These are phyloP conservation scores for Pheosia gnoma DNA, from an alignment of 2,888 invertebrate genomes.

Conservation along the genomic window DNA sequence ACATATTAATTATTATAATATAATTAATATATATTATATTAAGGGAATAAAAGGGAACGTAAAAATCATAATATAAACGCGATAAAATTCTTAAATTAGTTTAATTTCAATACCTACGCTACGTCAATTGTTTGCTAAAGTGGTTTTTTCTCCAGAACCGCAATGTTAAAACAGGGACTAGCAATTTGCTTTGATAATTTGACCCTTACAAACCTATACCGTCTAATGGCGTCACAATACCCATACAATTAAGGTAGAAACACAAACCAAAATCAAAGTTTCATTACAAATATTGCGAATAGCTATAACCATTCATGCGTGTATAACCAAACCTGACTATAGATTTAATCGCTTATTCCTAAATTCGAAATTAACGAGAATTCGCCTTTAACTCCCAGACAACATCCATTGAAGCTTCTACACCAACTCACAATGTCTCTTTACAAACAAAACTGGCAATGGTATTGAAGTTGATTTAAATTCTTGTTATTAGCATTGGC, in stretches of 20 bases:
- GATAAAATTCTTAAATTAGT: too few relatives aligned
- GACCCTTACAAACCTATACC: neutral
- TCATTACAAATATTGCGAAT: conserved; percentile 45
- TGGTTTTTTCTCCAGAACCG: too few relatives aligned
- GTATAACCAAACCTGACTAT: conserved; percentile 39
- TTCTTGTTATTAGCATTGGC: conserved; percentile 18
- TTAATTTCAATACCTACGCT: too few relatives aligned
- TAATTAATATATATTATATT: too few relatives aligned
- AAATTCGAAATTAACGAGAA: conserved; percentile 15
- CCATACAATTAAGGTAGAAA: conserved; percentile 15
- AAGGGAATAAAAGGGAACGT: too few relatives aligned
- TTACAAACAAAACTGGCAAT: conserved; percentile 22
- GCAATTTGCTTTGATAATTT: neutral
- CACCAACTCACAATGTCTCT: conserved; percentile 5
- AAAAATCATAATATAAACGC: too few relatives aligned
- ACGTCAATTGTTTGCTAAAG: too few relatives aligned
- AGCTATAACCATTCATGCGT: conserved; percentile 43
- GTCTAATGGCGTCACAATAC: conserved; percentile 11
- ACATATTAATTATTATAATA: too few relatives aligned
- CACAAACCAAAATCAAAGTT: conserved; percentile 37
- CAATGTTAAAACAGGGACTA: too few relatives aligned
- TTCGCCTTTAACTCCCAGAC: neutral
- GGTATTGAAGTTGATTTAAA: conserved; percentile 15
- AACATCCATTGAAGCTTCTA: conserved; percentile 28
- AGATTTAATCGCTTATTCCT: conserved; percentile 47